phyloP scores from a whole-genome alignment of 2,113 vertebrate genomes.

The Chaetops frenatus region DNA sequence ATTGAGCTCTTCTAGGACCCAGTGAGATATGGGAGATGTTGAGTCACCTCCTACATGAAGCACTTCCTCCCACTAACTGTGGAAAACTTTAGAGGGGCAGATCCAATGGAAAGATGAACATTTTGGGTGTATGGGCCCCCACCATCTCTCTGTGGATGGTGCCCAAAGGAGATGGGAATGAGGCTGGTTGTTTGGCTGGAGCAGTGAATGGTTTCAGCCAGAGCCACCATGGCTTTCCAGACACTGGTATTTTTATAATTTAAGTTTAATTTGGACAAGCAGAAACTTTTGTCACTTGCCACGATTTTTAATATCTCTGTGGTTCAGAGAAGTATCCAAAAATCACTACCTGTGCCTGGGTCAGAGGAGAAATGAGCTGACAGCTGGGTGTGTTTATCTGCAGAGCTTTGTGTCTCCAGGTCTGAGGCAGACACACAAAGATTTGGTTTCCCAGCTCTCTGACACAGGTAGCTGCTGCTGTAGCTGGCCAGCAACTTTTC shows the following conservation, averaged over 20 bases:
- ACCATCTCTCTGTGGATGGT: neutral
- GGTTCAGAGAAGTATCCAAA: neutral
- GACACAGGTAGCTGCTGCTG: neutral
- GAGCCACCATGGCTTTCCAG: neutral
- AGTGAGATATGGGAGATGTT: neutral
- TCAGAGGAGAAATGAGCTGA: neutral
- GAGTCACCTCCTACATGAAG: neutral
- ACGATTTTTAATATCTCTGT: neutral
- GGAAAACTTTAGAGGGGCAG: neutral
- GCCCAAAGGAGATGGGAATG: neutral
- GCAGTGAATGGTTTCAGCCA: neutral
- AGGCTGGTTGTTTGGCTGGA: neutral
- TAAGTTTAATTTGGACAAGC: neutral
- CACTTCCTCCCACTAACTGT: neutral
- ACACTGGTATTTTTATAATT: neutral
- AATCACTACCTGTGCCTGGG: neutral
- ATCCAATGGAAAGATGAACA: neutral
- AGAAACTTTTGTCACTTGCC: neutral
- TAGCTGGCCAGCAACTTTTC: neutral
- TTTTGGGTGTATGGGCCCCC: neutral
- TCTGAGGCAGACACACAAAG: neutral
- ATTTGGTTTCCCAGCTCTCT: neutral
- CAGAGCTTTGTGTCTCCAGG: neutral
- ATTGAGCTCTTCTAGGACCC: neutral
- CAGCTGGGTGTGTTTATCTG: neutral